Evolutionary conservation across 2,888 invertebrate species (phyloP).

Genomic region (Micropterix aruncella): DNA sequence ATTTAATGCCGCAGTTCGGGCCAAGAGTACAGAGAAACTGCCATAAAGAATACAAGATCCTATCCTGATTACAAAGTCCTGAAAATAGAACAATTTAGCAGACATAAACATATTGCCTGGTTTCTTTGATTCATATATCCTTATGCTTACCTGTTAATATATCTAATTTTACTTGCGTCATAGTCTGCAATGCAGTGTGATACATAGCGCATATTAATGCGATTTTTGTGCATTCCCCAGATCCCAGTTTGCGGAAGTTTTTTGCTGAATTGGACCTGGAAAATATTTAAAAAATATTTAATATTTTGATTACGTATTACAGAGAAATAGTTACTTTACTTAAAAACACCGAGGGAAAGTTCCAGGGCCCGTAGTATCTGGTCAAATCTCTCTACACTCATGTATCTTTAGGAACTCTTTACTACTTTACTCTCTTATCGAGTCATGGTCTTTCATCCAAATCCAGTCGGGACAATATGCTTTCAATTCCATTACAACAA

Average conservation of each 20-base stretch:
- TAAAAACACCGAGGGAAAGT: too few species aligned
- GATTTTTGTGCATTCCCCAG: slow-evolving; percentile 67
- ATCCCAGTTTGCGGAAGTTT: slow-evolving; percentile 62
- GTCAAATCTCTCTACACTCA: too few species aligned
- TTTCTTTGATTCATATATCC: too few species aligned
- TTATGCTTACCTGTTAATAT: slow-evolving; percentile 86
- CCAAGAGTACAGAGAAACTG: slow-evolving; percentile 78
- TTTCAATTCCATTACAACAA: too few species aligned
- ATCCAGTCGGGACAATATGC: too few species aligned
- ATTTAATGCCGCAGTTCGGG: slow-evolving; percentile 77
- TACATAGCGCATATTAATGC: slow-evolving; percentile 85
- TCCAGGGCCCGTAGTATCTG: too few species aligned
- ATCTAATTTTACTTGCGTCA: slow-evolving; percentile 82
- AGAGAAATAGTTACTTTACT: too few species aligned
- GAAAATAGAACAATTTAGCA: slow-evolving; percentile 14
- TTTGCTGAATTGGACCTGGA: slow-evolving; percentile 46
- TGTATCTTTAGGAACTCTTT: too few species aligned
- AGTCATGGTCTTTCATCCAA: too few species aligned
- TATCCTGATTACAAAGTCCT: slow-evolving; percentile 91
- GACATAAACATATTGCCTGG: background rate
- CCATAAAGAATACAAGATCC: slow-evolving; percentile 84
- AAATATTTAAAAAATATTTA: slow-evolving; percentile 1
- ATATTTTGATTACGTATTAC: too few species aligned
- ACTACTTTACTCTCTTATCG: too few species aligned
- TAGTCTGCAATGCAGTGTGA: slow-evolving; percentile 77